phyloP scores from a whole-genome alignment of 2,113 vertebrate species.

The Triplophysa rosa region DNA sequence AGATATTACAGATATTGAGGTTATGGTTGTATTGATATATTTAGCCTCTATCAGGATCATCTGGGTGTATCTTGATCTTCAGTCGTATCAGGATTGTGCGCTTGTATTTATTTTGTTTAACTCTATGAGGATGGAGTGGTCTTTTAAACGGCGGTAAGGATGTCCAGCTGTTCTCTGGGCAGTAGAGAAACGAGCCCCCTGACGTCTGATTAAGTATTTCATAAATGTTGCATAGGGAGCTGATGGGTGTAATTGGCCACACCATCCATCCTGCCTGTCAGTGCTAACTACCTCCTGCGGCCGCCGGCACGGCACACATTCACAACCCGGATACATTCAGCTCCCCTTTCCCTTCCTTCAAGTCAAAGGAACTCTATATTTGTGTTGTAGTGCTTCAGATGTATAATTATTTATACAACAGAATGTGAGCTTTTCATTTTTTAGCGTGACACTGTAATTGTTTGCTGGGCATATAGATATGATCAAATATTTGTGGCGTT shows the following conservation, averaged over 20 bases:
- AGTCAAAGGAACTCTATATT: neutral
- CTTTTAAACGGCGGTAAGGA: conserved; percentile 30
- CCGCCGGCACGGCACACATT: neutral
- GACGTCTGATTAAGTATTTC: conserved; percentile 52
- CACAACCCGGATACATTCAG: neutral
- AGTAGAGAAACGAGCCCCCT: conserved; percentile 36
- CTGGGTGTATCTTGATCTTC: too few species aligned
- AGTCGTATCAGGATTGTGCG: neutral
- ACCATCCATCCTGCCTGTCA: conserved; percentile 50
- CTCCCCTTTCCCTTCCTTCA: neutral
- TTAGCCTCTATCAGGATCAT: too few species aligned
- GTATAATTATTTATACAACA: neutral
- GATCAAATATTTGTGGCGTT: neutral
- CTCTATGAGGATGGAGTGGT: neutral
- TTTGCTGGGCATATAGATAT: neutral
- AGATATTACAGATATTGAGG: too few species aligned
- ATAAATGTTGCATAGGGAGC: conserved; percentile 57
- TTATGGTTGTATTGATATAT: neutral
- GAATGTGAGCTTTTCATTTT: neutral
- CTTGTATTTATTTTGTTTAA: neutral
- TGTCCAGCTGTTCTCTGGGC: conserved; percentile 25
- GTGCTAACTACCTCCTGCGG: conserved; percentile 32
- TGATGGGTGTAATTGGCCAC: conserved; percentile 51
- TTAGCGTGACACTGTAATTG: neutral
- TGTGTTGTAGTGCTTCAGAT: neutral